Conservation (phyloP, 2,797 vertebrate species). For the Argya squamiceps region DNA sequence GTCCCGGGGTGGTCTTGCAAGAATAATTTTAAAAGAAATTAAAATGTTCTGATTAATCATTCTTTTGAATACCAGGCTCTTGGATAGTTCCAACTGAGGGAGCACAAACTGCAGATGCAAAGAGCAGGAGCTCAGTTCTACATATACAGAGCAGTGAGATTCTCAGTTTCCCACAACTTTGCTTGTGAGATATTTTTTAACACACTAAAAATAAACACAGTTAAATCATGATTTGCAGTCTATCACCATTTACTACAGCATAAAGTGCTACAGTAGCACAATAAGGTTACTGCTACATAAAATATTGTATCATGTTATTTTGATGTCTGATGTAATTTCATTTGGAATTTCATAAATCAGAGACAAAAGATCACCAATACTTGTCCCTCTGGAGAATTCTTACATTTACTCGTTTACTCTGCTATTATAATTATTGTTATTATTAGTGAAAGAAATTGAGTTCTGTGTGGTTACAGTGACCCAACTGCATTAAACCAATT, state of each 20-base stretch:
- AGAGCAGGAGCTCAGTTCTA: neutral
- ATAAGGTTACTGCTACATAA: neutral
- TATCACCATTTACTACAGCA: neutral
- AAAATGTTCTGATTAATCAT: neutral
- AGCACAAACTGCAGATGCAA: neutral
- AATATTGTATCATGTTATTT: neutral
- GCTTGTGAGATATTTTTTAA: neutral
- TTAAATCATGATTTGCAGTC: neutral
- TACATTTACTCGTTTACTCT: neutral
- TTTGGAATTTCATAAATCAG: neutral
- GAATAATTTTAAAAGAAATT: neutral
- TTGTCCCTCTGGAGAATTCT: neutral
- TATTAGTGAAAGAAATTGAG: neutral
- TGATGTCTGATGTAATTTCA: neutral
- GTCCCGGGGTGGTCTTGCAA: neutral
- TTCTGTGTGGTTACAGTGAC: neutral
- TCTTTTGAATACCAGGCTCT: neutral
- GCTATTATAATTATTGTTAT: neutral
- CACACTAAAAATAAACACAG: neutral
- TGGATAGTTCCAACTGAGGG: neutral
- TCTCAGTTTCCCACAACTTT: neutral
- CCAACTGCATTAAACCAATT: neutral
- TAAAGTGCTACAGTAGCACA: neutral
- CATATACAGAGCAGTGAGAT: neutral
- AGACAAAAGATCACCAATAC: neutral